Base-by-base conservation (phyloP, 2,113 vertebrate species). In the Lagenorhynchus albirostris region DNA sequence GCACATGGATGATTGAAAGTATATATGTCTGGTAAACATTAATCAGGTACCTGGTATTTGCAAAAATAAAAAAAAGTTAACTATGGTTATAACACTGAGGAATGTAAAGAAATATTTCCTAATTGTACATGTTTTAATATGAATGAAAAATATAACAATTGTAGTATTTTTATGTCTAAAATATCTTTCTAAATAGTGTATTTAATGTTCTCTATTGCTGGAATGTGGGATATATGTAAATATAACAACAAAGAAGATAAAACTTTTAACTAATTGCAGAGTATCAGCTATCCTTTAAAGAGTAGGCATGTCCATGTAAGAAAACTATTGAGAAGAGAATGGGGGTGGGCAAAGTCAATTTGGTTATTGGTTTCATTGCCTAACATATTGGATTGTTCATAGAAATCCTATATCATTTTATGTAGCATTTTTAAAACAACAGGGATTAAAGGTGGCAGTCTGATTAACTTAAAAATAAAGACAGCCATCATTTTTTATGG, bases 391-490 rank as follows among this genome's bases (percentile, higher is more conserved):
- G 50, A 44, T 73, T 87, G 8, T 80, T 95, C 58, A 71, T 89
- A 53, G 83, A 79, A 93, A 93, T n/a, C 79, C 17, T 55, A 5
- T 79, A 65, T 84, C 7, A 95, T 96, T 96, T 98, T 95, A 92
- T 82, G 3, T 63, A 71, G 9, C 21, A 85, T 93, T 95, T 97
- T 95, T 5, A 47, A 96, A 94, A 89, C 50, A 97, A 83, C 15
- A 79, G 62, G 0, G n/a, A 80, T 96, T 97, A 93, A 84, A 92
- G 44, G 38, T 87, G 58, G 44, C 80, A 93, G 67, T 95, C 96
- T 96, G 87, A 97, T 92, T 95, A 97, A 96, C 67, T 96, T 95
- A 91, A 96, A 93, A 96, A 95, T 97, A 96, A 96, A 94, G 41
- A 88, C 36, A 94, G 60, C 55, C 20, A 88, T 89, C 36, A 95